Conservation (phyloP, 2,888 invertebrate genomes). For the Argyresthia goedartella region DNA sequence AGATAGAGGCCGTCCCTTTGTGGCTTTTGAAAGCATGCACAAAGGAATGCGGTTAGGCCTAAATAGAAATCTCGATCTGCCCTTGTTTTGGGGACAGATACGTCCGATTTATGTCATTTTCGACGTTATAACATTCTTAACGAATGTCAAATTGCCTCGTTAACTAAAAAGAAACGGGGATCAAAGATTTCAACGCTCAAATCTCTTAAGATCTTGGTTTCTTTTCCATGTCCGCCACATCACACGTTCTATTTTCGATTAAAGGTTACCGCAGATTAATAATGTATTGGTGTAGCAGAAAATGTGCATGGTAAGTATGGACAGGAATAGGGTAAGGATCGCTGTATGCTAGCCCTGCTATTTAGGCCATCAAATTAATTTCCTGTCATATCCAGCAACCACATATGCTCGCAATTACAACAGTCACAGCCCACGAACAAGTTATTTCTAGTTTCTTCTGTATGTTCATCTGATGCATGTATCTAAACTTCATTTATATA, state of each 20-base stretch:
- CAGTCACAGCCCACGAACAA: neutral
- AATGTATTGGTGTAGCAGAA: constrained; percentile 11
- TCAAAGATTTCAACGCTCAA: neutral
- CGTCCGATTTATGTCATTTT: neutral
- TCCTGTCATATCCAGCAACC: constrained; percentile 8
- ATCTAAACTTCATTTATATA: no score
- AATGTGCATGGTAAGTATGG: constrained; percentile 17
- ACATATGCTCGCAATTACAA: constrained; percentile 4
- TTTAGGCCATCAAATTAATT: constrained; percentile 20
- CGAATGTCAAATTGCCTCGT: no score
- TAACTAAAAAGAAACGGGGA: neutral
- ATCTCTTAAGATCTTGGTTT: neutral
- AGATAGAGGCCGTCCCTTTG: constrained; percentile 27
- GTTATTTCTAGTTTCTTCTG: neutral
- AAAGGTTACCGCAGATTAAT: constrained; percentile 14
- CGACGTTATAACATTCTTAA: neutral
- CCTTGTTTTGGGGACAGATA: neutral
- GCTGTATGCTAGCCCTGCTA: constrained; percentile 14
- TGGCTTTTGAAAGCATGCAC: constrained; percentile 23
- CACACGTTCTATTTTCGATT: constrained; percentile 13
- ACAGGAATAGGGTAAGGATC: constrained; percentile 21
- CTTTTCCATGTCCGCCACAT: constrained; percentile 10
- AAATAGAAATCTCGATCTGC: neutral
- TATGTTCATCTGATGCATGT: neutral
- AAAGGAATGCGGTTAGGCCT: constrained; percentile 19